Evolutionary conservation across 2,113 vertebrate species (phyloP).

Genomic region (Trematomus loennbergii): DNA sequence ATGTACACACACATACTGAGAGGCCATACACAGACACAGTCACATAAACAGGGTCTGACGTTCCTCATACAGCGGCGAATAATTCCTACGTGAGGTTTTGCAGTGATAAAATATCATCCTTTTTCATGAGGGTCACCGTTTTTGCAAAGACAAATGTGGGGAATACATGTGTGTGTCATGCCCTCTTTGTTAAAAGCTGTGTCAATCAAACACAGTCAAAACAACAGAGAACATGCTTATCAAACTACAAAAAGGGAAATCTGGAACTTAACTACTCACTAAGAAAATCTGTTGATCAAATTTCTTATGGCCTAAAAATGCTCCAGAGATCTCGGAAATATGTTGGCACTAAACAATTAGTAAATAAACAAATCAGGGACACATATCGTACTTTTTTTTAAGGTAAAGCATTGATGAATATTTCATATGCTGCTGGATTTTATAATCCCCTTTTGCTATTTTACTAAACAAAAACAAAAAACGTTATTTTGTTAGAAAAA

Average conservation of each 20-base stretch:
- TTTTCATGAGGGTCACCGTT: conserved; percentile 74
- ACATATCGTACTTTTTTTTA: neutral
- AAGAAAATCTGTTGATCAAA: neutral
- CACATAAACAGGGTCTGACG: conserved; percentile 66
- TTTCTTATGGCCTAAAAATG: too few species aligned
- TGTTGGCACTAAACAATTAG: too few species aligned
- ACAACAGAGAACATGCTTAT: neutral
- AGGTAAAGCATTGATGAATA: neutral
- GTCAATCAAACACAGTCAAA: neutral
- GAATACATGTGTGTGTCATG: conserved; percentile 12
- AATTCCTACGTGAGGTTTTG: conserved; percentile 76
- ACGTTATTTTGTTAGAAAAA: too few species aligned
- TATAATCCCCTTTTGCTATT: neutral
- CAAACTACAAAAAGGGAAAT: neutral
- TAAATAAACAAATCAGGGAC: too few species aligned
- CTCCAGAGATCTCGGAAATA: too few species aligned
- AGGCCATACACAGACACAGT: conserved; percentile 48
- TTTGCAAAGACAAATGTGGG: conserved; percentile 32
- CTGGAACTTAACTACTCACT: neutral
- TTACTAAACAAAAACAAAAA: too few species aligned
- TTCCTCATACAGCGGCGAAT: conserved; percentile 64
- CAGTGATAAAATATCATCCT: conserved; percentile 83
- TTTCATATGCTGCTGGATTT: neutral
- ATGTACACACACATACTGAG: conserved; percentile 18
- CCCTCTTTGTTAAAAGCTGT: conserved; percentile 7